Base-by-base conservation (phyloP, 2,113 vertebrate species). In the Tychaedon coryphoeus region DNA sequence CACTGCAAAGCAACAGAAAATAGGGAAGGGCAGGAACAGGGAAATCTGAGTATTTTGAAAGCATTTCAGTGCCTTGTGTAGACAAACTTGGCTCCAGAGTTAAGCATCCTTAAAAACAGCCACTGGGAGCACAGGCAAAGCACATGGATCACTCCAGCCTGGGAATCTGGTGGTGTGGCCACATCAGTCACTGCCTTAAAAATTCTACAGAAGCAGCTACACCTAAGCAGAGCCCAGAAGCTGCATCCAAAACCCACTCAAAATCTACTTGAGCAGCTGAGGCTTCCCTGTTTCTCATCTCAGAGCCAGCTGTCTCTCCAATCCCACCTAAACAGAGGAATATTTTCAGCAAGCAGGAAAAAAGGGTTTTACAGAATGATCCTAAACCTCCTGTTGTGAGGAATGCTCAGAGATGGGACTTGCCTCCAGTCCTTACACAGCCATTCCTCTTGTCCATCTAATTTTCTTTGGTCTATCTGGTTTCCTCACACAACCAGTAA, bases 1-100 rank as follows among this genome's bases (percentile, higher is more conserved):
- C 67, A 31, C 51, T 84, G 90, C 94, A 93, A 94, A 96, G 91
- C 96, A 92, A 90, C 69, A 86, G 51, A 26, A 88, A 76, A 83
- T 1, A 85, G 65, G 36, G 69, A 38, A 42, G 38, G 64, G 65
- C 42, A 70, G 13, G 72, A 60, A 40, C 9, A 60, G 53, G 69
- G 80, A 65, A 87, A 92, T 29, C 8, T 3, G 6, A 57, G 1
- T 34, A 9, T 53, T 77, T 48, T 51, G 8, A 34, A 79, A 54
- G 61, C 54, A 43, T 42, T 74, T 90, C 82, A 28, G 31, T 67
- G 58, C 40, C 31, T 74, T 18, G 33, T 48, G 31, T 5, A 48
- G 34, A 36, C 9, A 86, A 86, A 80, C 5, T 26, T 48, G 47
- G n/a, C 65, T 86, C 28, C 47, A 60, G 53, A 28, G 60, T 60